Base-by-base conservation (phyloP, 37 sponge, comb jelly and placozoan species). In the Geodia barretti region DNA sequence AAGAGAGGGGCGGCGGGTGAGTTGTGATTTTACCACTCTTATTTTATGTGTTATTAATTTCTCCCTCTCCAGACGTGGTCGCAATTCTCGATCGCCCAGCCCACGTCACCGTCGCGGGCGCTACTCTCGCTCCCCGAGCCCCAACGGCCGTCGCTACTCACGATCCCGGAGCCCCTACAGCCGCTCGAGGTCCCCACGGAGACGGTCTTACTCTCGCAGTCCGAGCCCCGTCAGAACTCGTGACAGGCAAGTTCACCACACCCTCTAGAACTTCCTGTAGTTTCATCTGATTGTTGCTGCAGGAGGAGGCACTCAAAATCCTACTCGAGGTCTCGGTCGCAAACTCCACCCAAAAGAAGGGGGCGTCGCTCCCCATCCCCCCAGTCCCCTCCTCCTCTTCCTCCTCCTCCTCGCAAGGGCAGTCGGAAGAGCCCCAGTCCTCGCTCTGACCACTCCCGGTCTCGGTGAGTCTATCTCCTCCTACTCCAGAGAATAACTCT, bases 1-100 rank as follows among this genome's bases (percentile, higher is more conserved):
- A 89, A 54, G 93, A 92, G 78, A 37, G 47, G 64, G 66, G 76
- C 62, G 41, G 84, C 23, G 23, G n/a, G 25, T 73, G n/a, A 25
- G 26, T 21, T 14, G 11, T 47, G 11, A 17, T 47, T 14, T 47
- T 14, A 47, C 29, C 68, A 68, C 68, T 33, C 20, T 28, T 31
- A 29, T 29, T 5, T 3, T 33, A 30, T 29, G 68, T 8, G 32
- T 33, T 19, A 29, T 4, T 64, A 4, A 23, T 64, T 74, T 1
- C 28, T 25, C 32, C 34, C 79, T 42, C 4, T 75, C 19, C 36
- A 79, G 86, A 11, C 43, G 72, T 3, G 26, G 77, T 29, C 47
- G 85, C 23, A 33, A 74, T 30, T 84, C 85, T 0, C 59, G 80
- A 30, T 79, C 80, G 20, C 80, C 74, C 71, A 54, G 70, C 62